Conservation (phyloP, 23 tunicate species). For the Halocynthia aurantium region DNA sequence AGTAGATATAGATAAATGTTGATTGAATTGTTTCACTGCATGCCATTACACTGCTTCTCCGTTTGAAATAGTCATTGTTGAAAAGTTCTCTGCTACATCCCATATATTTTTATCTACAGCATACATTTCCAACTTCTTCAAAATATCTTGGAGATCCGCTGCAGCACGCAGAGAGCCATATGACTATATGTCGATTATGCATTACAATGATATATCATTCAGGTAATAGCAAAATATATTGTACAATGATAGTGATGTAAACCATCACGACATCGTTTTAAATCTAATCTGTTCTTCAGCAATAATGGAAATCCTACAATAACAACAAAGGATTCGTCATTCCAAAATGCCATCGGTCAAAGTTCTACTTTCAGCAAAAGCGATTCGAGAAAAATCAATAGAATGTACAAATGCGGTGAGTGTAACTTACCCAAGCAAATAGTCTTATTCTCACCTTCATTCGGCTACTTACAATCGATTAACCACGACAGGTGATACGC, state of each 20-base stretch:
- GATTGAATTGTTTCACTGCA: neutral
- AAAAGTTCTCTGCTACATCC: neutral
- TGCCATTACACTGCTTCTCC: too few relatives aligned
- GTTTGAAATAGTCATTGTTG: too few relatives aligned
- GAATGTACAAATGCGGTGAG: constrained; percentile 86
- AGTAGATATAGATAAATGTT: neutral
- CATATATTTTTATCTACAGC: constrained; percentile 19
- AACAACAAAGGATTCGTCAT: constrained; percentile 80
- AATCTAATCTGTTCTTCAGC: constrained; percentile 6
- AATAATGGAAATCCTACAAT: constrained; percentile 86
- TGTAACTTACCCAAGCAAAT: neutral
- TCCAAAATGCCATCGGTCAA: constrained; percentile 94
- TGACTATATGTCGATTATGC: constrained; percentile 98
- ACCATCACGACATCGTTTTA: too few relatives aligned
- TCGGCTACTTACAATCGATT: neutral
- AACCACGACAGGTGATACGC: constrained; percentile 51
- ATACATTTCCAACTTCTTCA: constrained; percentile 68
- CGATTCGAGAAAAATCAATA: constrained; percentile 60
- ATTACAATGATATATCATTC: constrained; percentile 75
- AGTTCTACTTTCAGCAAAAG: constrained; percentile 66
- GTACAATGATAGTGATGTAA: too few relatives aligned
- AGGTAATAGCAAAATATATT: constrained; percentile 25
- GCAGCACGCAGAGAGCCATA: constrained; percentile 75
- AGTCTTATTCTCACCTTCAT: neutral
- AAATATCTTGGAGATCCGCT: constrained; percentile 41